A percentile compares a stretch with the other conserved stretches of the same genome.
These are phyloP conservation scores for Ginglymostoma cirratum DNA, from an alignment of 2,113 vertebrate genomes.

Conservation along the genomic window DNA sequence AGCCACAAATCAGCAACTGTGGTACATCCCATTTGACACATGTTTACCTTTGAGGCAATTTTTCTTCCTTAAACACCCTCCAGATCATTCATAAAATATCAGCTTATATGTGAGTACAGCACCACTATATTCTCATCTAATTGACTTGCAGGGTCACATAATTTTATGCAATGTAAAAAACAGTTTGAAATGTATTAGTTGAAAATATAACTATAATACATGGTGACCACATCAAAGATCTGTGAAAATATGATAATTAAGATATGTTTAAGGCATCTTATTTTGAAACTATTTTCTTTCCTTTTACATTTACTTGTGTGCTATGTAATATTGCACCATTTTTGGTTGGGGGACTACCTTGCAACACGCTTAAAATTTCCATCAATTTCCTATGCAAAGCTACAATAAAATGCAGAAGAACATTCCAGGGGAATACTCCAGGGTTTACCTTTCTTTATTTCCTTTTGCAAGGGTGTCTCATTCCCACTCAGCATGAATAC, in stretches of 20 bases:
- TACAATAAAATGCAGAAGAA: not conserved
- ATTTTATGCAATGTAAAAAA: not conserved
- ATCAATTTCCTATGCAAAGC: not conserved
- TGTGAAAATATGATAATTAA: not conserved
- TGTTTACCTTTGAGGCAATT: not conserved
- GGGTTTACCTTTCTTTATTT: not conserved
- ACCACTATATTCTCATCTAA: not conserved
- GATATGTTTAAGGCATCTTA: not conserved
- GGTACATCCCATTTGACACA: not conserved
- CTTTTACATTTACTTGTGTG: not conserved
- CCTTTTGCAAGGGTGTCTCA: not conserved
- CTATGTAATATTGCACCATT: not conserved
- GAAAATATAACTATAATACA: not conserved
- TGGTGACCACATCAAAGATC: not conserved
- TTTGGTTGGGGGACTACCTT: not conserved
- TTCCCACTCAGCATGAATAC: not conserved
- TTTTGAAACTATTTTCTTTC: not conserved
- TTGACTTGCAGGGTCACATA: not conserved
- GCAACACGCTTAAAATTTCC: not conserved
- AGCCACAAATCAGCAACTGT: not conserved
- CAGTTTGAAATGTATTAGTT: not conserved
- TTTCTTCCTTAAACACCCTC: not conserved
- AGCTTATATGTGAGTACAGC: not conserved
- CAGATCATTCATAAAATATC: not conserved
- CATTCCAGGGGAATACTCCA: not conserved